Evolutionary conservation across 2,888 invertebrate genomes (phyloP), one percentile per base, ranked within the genome.

Genomic region (Pemphredon lugubris): DNA sequence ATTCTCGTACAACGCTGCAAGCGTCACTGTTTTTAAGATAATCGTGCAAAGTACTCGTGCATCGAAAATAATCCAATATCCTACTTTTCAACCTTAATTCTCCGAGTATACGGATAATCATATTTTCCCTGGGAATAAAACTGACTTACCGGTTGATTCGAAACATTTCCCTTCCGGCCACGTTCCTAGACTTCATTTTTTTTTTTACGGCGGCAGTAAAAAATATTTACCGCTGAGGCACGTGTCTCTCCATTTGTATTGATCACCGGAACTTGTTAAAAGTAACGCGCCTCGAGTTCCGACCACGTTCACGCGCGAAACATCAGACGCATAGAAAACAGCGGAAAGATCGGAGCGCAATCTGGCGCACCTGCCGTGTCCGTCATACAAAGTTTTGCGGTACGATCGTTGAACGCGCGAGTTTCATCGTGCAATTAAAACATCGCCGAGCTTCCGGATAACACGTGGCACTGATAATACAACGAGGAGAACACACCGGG

Each of bases 391-490:
- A 42, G 30, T 65, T 16, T 7, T n/a, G 37, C 34, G 47, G 20
- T 48, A 13, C 13, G 23, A 23, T 34, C 32, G 18, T 20, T 11
- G 20, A 21, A 57, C 50, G 32, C 7, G 34, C 42, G 34, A 45
- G 30, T 44, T n/a, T n/a, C 40, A 21, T 13, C 14, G 37, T 9
- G 40, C 16, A 37, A 16, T 67, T 67, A 67, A 67, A 54, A 47
- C 40, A 53, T n/a, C 34, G 18, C 16, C 2, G 14, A 23, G 53
- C 32, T 51, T 45, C 9, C 20, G 23, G 23, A 37, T 47, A 40
- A 37, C 45, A 30, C n/a, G 47, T 21, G 58, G 39, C 51, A 13
- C n/a, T 58, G 53, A 58, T 54, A 47, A 54, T 53, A 69, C 16
- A 14, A 30, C n/a, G 9, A 53, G 39, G 14, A 18, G n/a, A 21